phyloP scores from a whole-genome alignment of 2,113 vertebrate species.

The Carettochelys insculpta region DNA sequence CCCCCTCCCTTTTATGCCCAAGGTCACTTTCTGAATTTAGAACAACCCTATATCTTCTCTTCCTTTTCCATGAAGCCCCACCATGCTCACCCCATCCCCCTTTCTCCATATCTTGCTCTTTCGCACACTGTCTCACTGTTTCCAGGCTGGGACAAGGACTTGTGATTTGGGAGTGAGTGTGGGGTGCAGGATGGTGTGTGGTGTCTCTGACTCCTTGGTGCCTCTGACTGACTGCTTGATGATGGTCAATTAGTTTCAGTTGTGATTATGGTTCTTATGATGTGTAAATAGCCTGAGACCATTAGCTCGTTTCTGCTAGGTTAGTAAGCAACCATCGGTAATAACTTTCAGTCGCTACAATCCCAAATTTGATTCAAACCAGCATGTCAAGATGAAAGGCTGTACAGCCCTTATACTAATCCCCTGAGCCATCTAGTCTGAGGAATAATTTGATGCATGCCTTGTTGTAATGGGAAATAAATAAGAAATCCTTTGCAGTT shows the following conservation, averaged over 20 bases:
- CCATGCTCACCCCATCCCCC: too few relatives aligned
- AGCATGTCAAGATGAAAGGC: slow-evolving; percentile 53
- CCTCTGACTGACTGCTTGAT: background rate
- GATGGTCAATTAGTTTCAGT: background rate
- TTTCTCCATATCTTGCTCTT: too few relatives aligned
- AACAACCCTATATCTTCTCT: too few relatives aligned
- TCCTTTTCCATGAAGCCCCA: too few relatives aligned
- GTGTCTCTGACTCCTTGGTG: too few relatives aligned
- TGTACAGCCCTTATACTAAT: background rate
- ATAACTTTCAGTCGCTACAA: slow-evolving; percentile 33
- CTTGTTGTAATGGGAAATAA: slow-evolving; percentile 9
- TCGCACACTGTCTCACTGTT: too few relatives aligned
- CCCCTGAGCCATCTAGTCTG: slow-evolving; percentile 38
- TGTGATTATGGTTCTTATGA: background rate
- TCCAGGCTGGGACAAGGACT: too few relatives aligned
- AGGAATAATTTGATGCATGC: background rate
- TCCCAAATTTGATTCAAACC: slow-evolving; percentile 59
- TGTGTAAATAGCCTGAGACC: background rate
- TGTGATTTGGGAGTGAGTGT: too few relatives aligned
- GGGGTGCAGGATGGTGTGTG: too few relatives aligned
- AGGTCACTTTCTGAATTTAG: too few relatives aligned
- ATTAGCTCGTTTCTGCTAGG: slow-evolving; percentile 8
- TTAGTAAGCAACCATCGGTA: background rate
- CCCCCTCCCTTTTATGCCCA: too few relatives aligned
- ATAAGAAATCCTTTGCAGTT: slow-evolving; percentile 40